Evolutionary conservation across 2,113 vertebrate species (phyloP).

Genomic region (Cygnus buccinator): DNA sequence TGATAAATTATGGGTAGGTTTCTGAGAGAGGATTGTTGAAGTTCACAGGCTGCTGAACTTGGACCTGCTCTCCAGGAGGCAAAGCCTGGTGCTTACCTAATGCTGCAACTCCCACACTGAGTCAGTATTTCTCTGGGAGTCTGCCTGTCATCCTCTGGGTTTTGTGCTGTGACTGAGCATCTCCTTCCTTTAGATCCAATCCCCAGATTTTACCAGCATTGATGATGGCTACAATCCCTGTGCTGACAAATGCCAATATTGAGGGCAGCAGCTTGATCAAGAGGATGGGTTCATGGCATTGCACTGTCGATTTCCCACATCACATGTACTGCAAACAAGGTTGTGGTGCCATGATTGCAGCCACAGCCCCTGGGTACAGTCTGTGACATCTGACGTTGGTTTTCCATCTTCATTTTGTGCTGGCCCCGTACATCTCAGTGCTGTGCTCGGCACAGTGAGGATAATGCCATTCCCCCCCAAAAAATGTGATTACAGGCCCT

Average conservation of each 20-base stretch:
- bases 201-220: not conserved
- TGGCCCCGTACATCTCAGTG: not conserved
- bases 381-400: not conserved
- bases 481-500: not conserved
- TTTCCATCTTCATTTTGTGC: slow-evolving; percentile 8
- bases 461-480: not conserved
- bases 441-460: fast-evolving
- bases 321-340: not conserved
- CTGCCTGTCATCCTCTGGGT: not conserved
- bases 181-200: not conserved
- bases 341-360: not conserved
- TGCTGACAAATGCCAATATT: fast-evolving
- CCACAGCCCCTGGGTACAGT: not conserved
- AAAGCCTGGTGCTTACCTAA: not conserved
- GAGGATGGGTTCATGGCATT: not conserved
- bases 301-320: fast-evolving
- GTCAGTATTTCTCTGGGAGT: not conserved
- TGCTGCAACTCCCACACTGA: not conserved
- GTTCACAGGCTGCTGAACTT: slow-evolving; percentile 4
- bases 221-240: not conserved
- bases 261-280: not conserved
- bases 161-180: not conserved
- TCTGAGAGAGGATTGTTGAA: slow-evolving; percentile 1
- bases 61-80: not conserved
- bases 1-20: slow-evolving; percentile 48